Percentiles rank a stretch among this genome's conserved stretches.
Evolutionary conservation across 2,797 vertebrate species (phyloP).

Genomic region (Clangula hyemalis): DNA sequence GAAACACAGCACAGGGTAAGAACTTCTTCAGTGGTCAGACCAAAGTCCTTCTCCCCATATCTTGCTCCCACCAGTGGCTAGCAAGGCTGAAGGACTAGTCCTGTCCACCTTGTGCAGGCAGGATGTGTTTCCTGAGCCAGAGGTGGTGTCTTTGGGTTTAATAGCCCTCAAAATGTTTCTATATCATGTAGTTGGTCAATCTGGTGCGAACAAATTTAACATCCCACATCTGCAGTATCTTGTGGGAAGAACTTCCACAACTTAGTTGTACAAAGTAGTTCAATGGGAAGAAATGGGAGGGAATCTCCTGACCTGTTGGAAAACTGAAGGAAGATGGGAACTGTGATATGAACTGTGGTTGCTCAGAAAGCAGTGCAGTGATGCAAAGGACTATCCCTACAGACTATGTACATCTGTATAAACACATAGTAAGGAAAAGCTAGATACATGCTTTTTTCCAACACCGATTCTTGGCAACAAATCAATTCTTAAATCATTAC

Average conservation of each 20-base stretch:
- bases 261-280: background rate
- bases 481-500: slow-evolving; percentile 65
- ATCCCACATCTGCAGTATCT: background rate
- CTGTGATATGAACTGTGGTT: background rate
- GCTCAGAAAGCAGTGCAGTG: background rate
- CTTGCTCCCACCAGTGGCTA: background rate
- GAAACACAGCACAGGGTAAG: background rate
- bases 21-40: background rate
- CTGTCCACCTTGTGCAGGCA: background rate
- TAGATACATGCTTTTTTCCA: slow-evolving; percentile 10
- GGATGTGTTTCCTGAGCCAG: background rate
- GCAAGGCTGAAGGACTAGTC: background rate
- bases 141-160: background rate
- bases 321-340: background rate
- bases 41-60: background rate
- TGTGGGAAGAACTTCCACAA: background rate
- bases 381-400: background rate
- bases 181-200: accelerated
- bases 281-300: background rate
- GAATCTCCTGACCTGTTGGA: background rate
- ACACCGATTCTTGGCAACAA: slow-evolving; percentile 59
- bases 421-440: background rate
- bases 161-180: background rate
- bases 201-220: background rate
- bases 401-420: background rate